A percentile compares a stretch with the other conserved stretches of the same genome.
phyloP scores from a whole-genome alignment of 1,140 invertebrate species.

The Tribolium castaneum region DNA sequence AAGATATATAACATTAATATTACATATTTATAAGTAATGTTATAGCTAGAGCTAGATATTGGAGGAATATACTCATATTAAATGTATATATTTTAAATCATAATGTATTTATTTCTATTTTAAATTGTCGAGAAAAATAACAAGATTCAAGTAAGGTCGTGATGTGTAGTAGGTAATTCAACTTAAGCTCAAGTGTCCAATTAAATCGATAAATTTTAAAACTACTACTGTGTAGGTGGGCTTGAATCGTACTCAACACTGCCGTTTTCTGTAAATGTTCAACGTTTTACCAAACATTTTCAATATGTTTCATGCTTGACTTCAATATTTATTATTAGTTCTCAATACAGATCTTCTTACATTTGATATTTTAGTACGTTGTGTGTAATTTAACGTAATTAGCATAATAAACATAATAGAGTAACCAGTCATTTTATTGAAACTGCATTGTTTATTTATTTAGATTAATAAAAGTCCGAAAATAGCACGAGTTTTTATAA shows the following conservation, averaged over 20 bases:
- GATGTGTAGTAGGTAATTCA: slow-evolving; percentile 51
- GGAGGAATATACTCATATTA: slow-evolving; percentile 43
- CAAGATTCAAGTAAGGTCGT: slow-evolving; percentile 32
- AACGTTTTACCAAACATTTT: slow-evolving; percentile 37
- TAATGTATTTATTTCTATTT: slow-evolving; percentile 48
- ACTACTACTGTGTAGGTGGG: slow-evolving; percentile 53
- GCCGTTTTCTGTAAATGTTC: slow-evolving; percentile 58
- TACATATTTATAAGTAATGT: slow-evolving; percentile 50
- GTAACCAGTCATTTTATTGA: slow-evolving; percentile 50
- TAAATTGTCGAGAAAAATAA: slow-evolving; percentile 35
- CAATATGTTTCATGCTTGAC: slow-evolving; percentile 23
- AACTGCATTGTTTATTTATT: slow-evolving; percentile 55
- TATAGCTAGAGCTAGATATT: slow-evolving; percentile 51
- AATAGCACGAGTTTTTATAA: not conserved
- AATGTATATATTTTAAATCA: slow-evolving; percentile 52
- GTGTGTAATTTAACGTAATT: slow-evolving; percentile 49
- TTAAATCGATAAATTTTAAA: slow-evolving; percentile 47
- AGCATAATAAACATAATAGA: slow-evolving; percentile 32
- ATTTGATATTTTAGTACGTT: slow-evolving; percentile 58
- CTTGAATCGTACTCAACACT: slow-evolving; percentile 60
- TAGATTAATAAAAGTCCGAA: slow-evolving; percentile 53
- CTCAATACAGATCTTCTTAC: slow-evolving; percentile 47
- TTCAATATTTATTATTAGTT: slow-evolving; percentile 39
- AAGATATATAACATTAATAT: slow-evolving; percentile 44
- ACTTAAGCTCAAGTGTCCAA: slow-evolving; percentile 58